Conservation (phyloP, 2,888 invertebrate species). For the Caenorhabditis uteleia region DNA sequence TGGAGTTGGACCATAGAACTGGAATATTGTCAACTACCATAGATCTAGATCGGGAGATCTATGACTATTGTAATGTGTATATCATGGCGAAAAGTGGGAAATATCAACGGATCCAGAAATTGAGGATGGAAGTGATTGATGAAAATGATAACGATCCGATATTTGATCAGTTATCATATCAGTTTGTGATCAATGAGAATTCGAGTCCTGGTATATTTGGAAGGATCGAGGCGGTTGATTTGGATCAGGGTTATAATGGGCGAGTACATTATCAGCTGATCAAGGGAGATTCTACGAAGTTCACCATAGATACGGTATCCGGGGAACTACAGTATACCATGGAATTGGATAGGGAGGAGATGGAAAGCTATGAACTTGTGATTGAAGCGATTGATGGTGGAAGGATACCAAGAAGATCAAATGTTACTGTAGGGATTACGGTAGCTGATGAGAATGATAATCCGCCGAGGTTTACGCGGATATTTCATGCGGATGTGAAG, state of each 20-base stretch:
- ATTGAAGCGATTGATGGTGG: constrained; percentile 85
- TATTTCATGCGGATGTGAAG: constrained; percentile 48
- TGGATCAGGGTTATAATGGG: constrained; percentile 83
- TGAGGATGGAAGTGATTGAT: constrained; percentile 73
- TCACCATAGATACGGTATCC: constrained; percentile 81
- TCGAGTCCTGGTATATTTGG: constrained; percentile 23
- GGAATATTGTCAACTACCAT: constrained; percentile 19
- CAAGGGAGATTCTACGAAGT: constrained; percentile 71
- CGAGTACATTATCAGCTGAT: constrained; percentile 86
- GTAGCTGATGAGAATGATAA: constrained; percentile 92
- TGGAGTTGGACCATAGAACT: constrained; percentile 16
- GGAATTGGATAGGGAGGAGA: constrained; percentile 46
- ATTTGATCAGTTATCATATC: constrained; percentile 74
- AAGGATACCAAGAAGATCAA: constrained; percentile 75
- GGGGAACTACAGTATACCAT: too few relatives aligned
- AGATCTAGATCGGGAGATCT: constrained; percentile 30
- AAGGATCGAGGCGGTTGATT: constrained; percentile 85
- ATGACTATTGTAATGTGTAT: constrained; percentile 27
- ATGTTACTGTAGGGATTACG: constrained; percentile 24
- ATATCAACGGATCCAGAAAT: constrained; percentile 2
- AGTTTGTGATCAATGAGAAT: constrained; percentile 49
- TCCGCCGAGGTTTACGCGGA: constrained; percentile 80
- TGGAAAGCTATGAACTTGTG: constrained; percentile 79
- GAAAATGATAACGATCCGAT: constrained; percentile 93
- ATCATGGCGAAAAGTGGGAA: constrained; percentile 19